phyloP scores from a whole-genome alignment of 1,140 invertebrate species.

The Phenacoccus solenopsis region DNA sequence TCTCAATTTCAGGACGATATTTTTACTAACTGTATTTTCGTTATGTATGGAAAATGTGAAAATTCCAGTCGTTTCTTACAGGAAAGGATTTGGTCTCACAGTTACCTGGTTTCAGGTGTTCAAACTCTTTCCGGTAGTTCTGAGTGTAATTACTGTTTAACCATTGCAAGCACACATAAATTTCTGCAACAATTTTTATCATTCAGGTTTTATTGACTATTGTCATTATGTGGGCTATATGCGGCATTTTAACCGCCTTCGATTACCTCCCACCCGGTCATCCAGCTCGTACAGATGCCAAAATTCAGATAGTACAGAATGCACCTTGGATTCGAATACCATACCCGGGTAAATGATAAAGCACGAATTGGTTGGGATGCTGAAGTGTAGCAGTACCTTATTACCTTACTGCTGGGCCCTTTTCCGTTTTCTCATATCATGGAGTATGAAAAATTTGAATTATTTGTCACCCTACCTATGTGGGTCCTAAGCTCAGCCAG shows the following conservation, averaged over 20 bases:
- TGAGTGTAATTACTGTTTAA: background rate
- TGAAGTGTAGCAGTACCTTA: background rate
- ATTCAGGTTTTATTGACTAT: conserved; percentile 65
- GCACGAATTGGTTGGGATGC: background rate
- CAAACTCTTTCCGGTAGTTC: conserved; percentile 68
- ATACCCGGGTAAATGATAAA: conserved; percentile 51
- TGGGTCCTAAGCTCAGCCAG: background rate
- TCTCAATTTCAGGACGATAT: conserved; percentile 53
- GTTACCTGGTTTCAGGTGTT: conserved; percentile 57
- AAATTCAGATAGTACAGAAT: conserved; percentile 53
- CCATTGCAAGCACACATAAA: too few relatives aligned
- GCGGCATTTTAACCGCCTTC: conserved; percentile 55
- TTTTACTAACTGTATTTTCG: conserved; percentile 66
- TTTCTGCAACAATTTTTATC: too few relatives aligned
- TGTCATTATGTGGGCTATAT: conserved; percentile 63
- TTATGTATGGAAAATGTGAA: conserved; percentile 59
- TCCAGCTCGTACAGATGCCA: conserved; percentile 63
- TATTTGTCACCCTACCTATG: too few relatives aligned
- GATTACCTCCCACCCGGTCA: conserved; percentile 51
- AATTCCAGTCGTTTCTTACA: conserved; percentile 48
- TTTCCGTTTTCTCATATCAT: background rate
- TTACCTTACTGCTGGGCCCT: background rate
- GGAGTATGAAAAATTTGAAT: background rate
- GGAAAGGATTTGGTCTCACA: conserved; percentile 42
- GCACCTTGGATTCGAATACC: conserved; percentile 73